These are phyloP conservation scores for Drosophila merina DNA, from an alignment of 2,888 invertebrate species.

Conservation along the genomic window DNA sequence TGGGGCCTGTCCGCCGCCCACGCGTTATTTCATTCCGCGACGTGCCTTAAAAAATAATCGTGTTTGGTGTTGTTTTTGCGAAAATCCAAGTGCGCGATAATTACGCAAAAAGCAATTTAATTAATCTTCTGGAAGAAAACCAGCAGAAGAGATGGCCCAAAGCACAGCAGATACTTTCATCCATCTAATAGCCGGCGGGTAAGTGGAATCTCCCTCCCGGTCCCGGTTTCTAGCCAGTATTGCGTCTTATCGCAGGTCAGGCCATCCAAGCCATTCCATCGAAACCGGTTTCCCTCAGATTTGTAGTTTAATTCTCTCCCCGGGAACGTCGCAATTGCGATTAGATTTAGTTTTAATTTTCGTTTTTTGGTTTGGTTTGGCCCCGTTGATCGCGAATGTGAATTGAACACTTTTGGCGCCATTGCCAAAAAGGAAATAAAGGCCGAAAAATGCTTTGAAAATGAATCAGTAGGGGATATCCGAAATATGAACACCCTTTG, in stretches of 20 bases:
- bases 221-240: conserved; percentile 42
- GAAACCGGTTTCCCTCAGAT: conserved; percentile 33
- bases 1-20: conserved; percentile 27
- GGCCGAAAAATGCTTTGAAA: not conserved
- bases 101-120: conserved; percentile 24
- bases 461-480: conserved; percentile 6
- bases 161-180: conserved; percentile 93
- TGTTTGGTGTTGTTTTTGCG: conserved; percentile 10
- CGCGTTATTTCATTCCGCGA: conserved; percentile 3
- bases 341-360: conserved; percentile 31
- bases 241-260: conserved; percentile 53
- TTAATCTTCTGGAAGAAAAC: conserved; percentile 2
- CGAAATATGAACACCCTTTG: not conserved
- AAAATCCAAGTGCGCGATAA: conserved; percentile 40
- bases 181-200: conserved; percentile 98
- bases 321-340: conserved; percentile 66
- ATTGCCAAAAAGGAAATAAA: conserved; percentile 42
- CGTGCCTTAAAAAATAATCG: conserved; percentile 31
- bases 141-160: conserved; percentile 80
- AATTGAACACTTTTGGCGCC: conserved; percentile 34
- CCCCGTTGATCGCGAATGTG: conserved; percentile 9
- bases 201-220: conserved; percentile 84
- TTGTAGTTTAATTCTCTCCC: conserved; percentile 2
- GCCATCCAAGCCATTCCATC: conserved; percentile 30
- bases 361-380: not conserved